Conservation (phyloP, 2,888 invertebrate species). For the Agrotis puta region DNA sequence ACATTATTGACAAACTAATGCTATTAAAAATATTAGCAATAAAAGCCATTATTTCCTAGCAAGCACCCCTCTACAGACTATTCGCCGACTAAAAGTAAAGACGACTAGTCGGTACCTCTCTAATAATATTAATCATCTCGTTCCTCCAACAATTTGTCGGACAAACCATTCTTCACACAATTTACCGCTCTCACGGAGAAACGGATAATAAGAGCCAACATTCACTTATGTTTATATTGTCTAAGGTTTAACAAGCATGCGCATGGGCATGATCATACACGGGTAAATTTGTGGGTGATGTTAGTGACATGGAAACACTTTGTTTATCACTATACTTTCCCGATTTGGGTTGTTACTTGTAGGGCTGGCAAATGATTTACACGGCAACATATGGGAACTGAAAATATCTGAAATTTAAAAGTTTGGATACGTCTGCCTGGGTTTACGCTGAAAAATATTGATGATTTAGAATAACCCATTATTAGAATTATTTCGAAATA, state of each 20-base stretch:
- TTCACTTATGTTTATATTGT: constrained; percentile 75
- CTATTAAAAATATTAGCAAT: no score
- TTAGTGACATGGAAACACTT: constrained; percentile 73
- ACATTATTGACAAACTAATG: no score
- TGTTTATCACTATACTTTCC: constrained; percentile 76
- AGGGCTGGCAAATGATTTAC: constrained; percentile 64
- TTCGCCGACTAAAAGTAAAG: no score
- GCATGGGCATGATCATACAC: constrained; percentile 53
- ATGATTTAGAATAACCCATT: background rate
- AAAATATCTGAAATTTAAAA: background rate
- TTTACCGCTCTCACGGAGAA: constrained; percentile 71
- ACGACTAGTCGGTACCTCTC: no score
- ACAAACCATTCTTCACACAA: constrained; percentile 66
- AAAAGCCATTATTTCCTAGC: no score
- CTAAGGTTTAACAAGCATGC: constrained; percentile 71
- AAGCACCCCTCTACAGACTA: no score
- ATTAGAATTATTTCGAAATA: background rate
- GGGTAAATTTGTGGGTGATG: constrained; percentile 69
- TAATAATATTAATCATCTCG: constrained; percentile 66
- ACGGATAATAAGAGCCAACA: constrained; percentile 64
- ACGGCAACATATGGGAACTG: no score
- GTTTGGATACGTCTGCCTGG: background rate
- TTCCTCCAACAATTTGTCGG: constrained; percentile 74
- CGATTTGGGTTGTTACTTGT: constrained; percentile 64
- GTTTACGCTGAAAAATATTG: background rate